Percentiles rank a stretch among this genome's conserved stretches.
phyloP scores from a whole-genome alignment of 2,113 vertebrate species.

The Albula glossodonta region DNA sequence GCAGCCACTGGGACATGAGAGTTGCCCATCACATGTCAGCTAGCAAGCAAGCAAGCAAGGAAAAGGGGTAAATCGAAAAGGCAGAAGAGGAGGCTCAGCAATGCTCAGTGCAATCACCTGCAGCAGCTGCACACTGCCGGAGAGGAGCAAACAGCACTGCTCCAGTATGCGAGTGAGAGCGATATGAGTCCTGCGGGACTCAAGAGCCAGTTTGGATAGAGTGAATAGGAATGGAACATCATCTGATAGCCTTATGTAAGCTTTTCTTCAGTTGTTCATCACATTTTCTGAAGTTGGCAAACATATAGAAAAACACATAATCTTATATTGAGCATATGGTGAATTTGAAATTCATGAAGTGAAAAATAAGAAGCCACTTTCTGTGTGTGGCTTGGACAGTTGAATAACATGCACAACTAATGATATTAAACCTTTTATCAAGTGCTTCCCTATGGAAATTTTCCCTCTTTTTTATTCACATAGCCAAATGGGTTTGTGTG shows the following conservation, averaged over 20 bases:
- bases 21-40: constrained; percentile 42
- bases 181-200: background rate
- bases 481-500: too few relatives aligned
- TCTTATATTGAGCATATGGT: background rate
- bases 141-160: background rate
- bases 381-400: too few relatives aligned
- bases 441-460: too few relatives aligned
- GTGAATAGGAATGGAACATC: background rate
- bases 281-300: background rate
- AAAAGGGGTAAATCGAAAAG: background rate
- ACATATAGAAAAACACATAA: background rate
- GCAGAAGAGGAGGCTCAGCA: background rate
- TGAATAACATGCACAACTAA: too few relatives aligned
- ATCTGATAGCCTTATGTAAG: background rate
- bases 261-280: background rate
- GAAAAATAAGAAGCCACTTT: too few relatives aligned
- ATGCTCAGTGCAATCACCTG: background rate
- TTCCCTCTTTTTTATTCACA: too few relatives aligned
- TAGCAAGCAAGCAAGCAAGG: constrained; percentile 2
- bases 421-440: too few relatives aligned
- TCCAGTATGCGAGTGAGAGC: background rate
- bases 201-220: background rate
- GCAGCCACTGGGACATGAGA: constrained; percentile 29
- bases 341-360: background rate
- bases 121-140: background rate